Evolutionary conservation across 2,113 vertebrate species (phyloP).

Genomic region (Eptesicus fuscus): DNA sequence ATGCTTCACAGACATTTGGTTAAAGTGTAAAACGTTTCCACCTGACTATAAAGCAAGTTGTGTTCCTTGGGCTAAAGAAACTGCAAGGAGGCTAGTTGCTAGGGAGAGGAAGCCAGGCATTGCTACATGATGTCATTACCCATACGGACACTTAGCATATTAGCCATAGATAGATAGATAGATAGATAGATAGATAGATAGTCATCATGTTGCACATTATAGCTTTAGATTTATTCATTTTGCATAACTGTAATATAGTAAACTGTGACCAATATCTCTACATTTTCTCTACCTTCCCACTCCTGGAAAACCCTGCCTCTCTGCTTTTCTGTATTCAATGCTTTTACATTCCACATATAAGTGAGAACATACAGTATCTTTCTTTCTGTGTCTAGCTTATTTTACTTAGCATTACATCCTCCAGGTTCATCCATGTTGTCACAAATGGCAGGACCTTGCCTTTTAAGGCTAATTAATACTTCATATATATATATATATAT

Average conservation of each 20-base stretch:
- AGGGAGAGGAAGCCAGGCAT: too few relatives aligned
- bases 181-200: background rate
- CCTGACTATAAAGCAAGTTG: too few relatives aligned
- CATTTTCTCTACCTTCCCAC: background rate
- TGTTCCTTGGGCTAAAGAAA: too few relatives aligned
- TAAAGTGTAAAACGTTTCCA: too few relatives aligned
- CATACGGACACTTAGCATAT: too few relatives aligned
- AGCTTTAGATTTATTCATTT: background rate
- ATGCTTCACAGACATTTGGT: too few relatives aligned
- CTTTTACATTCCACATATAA: background rate
- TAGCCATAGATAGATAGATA: too few relatives aligned
- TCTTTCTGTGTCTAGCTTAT: background rate
- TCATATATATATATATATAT: background rate
- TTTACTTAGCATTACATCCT: background rate
- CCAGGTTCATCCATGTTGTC: background rate
- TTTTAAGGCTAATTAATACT: background rate
- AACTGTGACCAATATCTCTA: background rate
- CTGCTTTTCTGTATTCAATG: background rate
- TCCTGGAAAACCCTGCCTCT: background rate
- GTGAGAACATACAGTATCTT: background rate
- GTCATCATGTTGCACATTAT: too few relatives aligned
- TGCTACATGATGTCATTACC: too few relatives aligned
- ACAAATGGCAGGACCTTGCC: background rate
- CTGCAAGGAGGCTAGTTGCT: too few relatives aligned
- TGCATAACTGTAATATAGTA: background rate